A percentile compares a stretch with the other conserved stretches of the same genome.
These are phyloP conservation scores for Syngnathus rostellatus DNA, from an alignment of 2,797 vertebrate species.

Conservation along the genomic window DNA sequence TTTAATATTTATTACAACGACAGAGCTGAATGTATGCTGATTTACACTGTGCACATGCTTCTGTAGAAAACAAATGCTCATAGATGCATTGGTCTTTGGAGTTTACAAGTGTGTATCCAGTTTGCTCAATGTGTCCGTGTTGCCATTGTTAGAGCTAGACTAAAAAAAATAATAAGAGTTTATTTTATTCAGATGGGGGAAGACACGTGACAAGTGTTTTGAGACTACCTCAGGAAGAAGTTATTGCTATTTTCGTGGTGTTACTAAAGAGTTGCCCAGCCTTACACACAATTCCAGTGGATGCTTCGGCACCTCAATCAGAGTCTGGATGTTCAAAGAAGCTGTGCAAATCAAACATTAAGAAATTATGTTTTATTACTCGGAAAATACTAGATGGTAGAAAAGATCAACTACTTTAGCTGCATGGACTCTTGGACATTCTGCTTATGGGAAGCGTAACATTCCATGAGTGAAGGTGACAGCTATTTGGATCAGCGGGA, in stretches of 20 bases:
- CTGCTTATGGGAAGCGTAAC: conserved; percentile 43
- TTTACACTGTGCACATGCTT: conserved; percentile 95
- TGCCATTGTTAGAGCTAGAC: conserved; percentile 86
- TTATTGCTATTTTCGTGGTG: conserved; percentile 68
- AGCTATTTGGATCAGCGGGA: conserved; percentile 45
- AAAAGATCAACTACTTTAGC: conserved; percentile 34
- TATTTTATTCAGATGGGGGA: conserved; percentile 71
- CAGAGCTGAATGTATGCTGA: conserved; percentile 99
- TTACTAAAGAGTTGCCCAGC: conserved; percentile 58
- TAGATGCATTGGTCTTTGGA: conserved; percentile 84
- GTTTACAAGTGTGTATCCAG: conserved; percentile 95
- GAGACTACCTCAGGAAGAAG: conserved; percentile 96
- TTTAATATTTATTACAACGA: conserved; percentile 99
- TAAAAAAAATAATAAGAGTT: conserved; percentile 69
- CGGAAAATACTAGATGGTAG: conserved; percentile 34
- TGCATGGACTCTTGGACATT: conserved; percentile 39
- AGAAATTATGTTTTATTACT: conserved; percentile 28
- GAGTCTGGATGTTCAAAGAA: conserved; percentile 48
- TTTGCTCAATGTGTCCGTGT: conserved; percentile 88
- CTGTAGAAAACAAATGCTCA: conserved; percentile 84
- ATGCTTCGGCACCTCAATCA: conserved; percentile 54
- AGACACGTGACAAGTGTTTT: conserved; percentile 67
- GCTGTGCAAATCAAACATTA: conserved; percentile 49
- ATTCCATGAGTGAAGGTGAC: conserved; percentile 57
- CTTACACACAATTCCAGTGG: conserved; percentile 47